Base-by-base conservation (phyloP, 1,140 invertebrate species). In the Drosophila kepulauana region DNA sequence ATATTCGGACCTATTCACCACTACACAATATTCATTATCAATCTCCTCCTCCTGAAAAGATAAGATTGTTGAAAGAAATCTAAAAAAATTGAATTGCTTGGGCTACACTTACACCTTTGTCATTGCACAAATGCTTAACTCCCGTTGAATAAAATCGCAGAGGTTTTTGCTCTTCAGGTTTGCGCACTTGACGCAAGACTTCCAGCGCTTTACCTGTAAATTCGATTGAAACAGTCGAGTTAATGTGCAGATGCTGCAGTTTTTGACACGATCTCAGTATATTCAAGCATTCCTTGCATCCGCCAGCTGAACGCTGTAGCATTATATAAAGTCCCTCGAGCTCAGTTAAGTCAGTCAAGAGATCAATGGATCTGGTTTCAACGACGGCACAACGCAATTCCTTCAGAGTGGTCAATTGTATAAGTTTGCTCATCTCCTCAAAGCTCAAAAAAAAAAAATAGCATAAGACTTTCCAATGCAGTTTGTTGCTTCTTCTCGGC, bases 261-360 rank as follows among this genome's bases (percentile, higher is more conserved):
- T 66, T 66, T 6, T 5, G 46, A 16, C 54, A 72, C 1, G 52
- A 51, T 16, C 15, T 30, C 0, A 66, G 8, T 11, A 72, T 4
- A n/a, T 51, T 65, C 3, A 71, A 25, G 4, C 43, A 71, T 20
- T 71, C 43, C 1, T 65, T 43, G 1, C 20, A 13, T 0, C 61
- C 61, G 2, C n/a, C 25, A 6, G 3, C 11, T n/a, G 61, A 49
- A 4, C 51, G 33, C 0, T 13, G 20, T 1, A 72, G 6, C 20
- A 49, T 49, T 5, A 71, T 58, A 11, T 71, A 64, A 11, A 71
- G 68, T 1, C 30, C 43, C 45, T 72, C 69, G 1, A 72, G 45
- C 25, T 66, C 62, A 5, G 52, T 49, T 3, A 72, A 30, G 5
- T 65, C 45, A 10, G 69, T 51, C 25, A 72, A 41, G 1, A 58